These are phyloP conservation scores for Diplolepis rosae DNA, from an alignment of 2,888 invertebrate genomes.

Conservation along the genomic window DNA sequence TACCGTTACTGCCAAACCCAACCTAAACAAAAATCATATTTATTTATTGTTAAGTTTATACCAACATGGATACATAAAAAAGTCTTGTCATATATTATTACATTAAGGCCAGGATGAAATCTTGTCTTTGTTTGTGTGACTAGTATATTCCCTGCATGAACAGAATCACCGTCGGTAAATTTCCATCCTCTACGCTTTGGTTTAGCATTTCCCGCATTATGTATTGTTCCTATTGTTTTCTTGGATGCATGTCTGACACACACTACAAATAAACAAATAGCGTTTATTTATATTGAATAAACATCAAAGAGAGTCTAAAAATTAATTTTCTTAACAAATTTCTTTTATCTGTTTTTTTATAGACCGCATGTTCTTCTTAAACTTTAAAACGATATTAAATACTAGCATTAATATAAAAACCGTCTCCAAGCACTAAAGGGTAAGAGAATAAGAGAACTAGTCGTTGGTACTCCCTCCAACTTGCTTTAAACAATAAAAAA, in stretches of 20 bases:
- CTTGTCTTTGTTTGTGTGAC: constrained; percentile 81
- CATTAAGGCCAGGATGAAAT: constrained; percentile 88
- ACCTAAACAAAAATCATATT: constrained; percentile 77
- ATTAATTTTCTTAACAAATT: too few relatives aligned
- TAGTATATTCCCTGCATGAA: constrained; percentile 81
- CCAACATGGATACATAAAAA: background rate
- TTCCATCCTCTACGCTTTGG: constrained; percentile 88
- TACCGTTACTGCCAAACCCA: constrained; percentile 86
- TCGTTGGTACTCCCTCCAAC: too few relatives aligned
- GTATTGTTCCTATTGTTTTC: constrained; percentile 79
- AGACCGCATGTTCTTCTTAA: too few relatives aligned
- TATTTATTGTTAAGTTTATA: background rate
- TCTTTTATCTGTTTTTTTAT: too few relatives aligned
- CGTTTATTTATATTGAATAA: background rate
- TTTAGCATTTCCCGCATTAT: constrained; percentile 80
- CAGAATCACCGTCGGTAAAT: constrained; percentile 82
- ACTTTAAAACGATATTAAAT: too few relatives aligned
- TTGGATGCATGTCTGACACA: constrained; percentile 81
- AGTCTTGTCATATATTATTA: constrained; percentile 65
- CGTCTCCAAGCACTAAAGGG: too few relatives aligned
- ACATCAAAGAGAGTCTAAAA: background rate
- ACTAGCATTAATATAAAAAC: too few relatives aligned
- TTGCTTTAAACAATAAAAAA: too few relatives aligned
- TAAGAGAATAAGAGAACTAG: too few relatives aligned
- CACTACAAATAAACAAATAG: constrained; percentile 67